Base-by-base conservation (phyloP, 2,888 invertebrate genomes). In the Nematopogon swammerdamellus region DNA sequence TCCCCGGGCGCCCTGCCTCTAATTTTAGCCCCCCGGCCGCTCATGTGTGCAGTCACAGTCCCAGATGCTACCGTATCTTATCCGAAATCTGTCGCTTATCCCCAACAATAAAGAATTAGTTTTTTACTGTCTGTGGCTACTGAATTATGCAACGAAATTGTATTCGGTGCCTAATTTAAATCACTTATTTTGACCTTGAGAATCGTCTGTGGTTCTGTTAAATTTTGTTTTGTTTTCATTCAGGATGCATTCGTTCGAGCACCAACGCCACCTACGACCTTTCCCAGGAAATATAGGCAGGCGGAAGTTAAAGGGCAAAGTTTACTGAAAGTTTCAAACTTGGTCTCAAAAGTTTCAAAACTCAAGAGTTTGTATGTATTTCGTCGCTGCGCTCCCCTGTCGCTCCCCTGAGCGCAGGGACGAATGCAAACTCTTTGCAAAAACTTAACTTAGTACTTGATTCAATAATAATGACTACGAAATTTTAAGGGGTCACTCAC, bases 11-110 rank as follows among this genome's bases (percentile, higher is more conserved):
- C 70, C 66, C 74, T 74, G 70, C 63, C 68, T 82, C 82, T 80
- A 83, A 81, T 71, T 81, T 80, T 77, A 81, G 80, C 73, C 80
- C 80, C 73, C 80, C 73, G 68, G 82, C 79, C 72, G 76, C 74
- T 36, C 36, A 36, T 36, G 36, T 36, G 36, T 36, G 36, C 36
- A 36, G 25, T 4, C 25, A 25, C 25, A 25, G 36, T 36, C 8
- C 36, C 36, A 36, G 36, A 36, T 36, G 36, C 36, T 36, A 36
- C 36, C 36, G 36, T 36, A 36, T 36, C 36, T 36, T 36, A 36
- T 36, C 36, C 36, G 11, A 36, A 36, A 36, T 36, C 36, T 36
- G 36, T 36, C 8, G 8, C n/a, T 14, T 36, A 36, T 36, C 36
- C 36, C 14, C 11, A 14, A 14, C 25, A 14, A 14, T 14, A 36